These are phyloP conservation scores for Nicator chloris DNA, from an alignment of 2,113 vertebrate genomes.

Conservation along the genomic window DNA sequence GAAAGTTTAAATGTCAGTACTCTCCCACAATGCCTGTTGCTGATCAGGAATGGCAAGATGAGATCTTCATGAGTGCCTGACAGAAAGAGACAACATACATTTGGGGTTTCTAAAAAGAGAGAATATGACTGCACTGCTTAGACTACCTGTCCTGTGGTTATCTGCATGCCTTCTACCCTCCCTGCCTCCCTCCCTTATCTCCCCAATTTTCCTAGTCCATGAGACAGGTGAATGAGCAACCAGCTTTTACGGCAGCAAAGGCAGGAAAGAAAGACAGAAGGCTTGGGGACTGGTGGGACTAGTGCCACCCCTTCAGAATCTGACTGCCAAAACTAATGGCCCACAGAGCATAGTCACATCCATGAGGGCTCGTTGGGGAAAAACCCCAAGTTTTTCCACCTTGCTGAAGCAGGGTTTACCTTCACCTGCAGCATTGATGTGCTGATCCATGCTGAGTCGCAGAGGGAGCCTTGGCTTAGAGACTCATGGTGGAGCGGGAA, in stretches of 20 bases:
- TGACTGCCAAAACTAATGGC: neutral
- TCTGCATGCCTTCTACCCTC: neutral
- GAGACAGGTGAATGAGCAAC: neutral
- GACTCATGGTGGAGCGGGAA: neutral
- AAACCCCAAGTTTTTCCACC: neutral
- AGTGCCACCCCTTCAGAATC: neutral
- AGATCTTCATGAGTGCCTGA: neutral
- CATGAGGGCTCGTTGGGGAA: neutral
- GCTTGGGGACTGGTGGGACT: neutral
- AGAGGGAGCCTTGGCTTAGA: neutral
- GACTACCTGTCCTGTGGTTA: neutral
- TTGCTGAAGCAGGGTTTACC: neutral
- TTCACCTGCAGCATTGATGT: neutral
- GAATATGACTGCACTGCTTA: neutral
- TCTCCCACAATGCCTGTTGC: neutral
- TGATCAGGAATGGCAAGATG: neutral
- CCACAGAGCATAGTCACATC: fast-evolving
- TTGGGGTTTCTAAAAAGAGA: neutral
- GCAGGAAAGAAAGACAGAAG: neutral
- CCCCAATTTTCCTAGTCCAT: neutral
- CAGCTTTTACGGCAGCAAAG: neutral
- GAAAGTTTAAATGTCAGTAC: neutral
- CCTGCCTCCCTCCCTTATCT: neutral
- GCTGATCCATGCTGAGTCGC: neutral
- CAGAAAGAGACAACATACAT: neutral